phyloP scores from a whole-genome alignment of 2,113 vertebrate species.

The Fregetta grallaria region DNA sequence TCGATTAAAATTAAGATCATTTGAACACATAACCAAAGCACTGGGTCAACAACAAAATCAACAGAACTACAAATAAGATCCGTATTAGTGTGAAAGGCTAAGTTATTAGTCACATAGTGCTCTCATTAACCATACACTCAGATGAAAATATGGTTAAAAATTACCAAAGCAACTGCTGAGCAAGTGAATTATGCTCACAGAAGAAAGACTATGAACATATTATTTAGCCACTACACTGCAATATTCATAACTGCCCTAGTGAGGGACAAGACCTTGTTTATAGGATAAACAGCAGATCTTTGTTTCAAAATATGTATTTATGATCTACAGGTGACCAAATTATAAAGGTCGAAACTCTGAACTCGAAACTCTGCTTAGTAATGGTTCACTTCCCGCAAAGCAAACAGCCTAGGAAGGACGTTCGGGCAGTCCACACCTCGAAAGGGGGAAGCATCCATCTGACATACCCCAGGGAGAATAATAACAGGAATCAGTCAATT shows the following conservation, averaged over 20 bases:
- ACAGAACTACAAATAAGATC: background rate
- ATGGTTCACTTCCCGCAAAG: background rate
- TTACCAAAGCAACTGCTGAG: background rate
- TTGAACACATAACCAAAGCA: conserved; percentile 31
- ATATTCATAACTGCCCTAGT: background rate
- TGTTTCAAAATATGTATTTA: background rate
- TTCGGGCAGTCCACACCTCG: background rate
- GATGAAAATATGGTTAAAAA: background rate
- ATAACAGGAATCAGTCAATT: background rate
- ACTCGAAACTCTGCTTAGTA: background rate
- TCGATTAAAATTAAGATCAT: conserved; percentile 49
- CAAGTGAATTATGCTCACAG: background rate
- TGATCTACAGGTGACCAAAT: background rate
- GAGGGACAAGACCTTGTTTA: background rate
- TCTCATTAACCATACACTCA: background rate
- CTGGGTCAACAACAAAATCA: conserved; percentile 18
- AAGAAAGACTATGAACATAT: background rate
- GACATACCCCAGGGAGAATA: background rate
- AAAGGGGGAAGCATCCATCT: background rate
- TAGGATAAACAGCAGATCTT: background rate
- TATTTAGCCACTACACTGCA: background rate
- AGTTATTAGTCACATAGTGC: background rate
- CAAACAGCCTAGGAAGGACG: background rate
- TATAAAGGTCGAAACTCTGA: background rate
- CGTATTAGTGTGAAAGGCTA: background rate